phyloP scores from a whole-genome alignment of 2,113 vertebrate species.

The Halcyon malimbica region DNA sequence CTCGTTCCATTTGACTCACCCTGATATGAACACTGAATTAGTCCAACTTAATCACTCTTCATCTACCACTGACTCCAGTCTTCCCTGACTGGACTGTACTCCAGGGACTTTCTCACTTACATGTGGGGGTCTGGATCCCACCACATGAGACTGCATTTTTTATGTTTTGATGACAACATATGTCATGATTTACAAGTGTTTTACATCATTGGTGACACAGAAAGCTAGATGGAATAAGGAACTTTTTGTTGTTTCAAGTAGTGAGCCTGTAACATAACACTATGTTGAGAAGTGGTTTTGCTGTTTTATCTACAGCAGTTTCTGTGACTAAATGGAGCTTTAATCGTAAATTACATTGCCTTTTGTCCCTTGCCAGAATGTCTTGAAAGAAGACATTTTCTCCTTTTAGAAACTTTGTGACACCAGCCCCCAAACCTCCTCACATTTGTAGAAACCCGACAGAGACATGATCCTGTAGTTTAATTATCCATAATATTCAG shows the following conservation, averaged over 20 bases:
- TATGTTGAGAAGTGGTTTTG: not conserved
- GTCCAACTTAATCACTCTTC: not conserved
- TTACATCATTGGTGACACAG: not conserved
- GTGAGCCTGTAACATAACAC: not conserved
- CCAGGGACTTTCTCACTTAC: not conserved
- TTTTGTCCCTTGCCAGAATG: not conserved
- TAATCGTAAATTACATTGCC: not conserved
- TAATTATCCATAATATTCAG: not conserved
- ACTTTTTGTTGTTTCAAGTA: not conserved
- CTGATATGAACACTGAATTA: not conserved
- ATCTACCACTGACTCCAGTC: not conserved
- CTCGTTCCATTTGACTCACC: not conserved
- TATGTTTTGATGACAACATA: not conserved
- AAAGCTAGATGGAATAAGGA: not conserved
- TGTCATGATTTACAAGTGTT: not conserved
- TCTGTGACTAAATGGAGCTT: not conserved
- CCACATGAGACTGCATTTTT: not conserved
- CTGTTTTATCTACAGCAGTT: not conserved
- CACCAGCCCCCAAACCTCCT: not conserved
- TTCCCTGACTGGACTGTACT: not conserved
- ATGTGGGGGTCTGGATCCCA: not conserved
- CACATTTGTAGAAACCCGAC: not conserved
- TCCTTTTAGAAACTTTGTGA: not conserved
- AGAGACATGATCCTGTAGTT: not conserved
- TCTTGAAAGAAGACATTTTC: not conserved